Evolutionary conservation across 1,140 invertebrate species (phyloP).

Genomic region (Drosophila nigromelanica): DNA sequence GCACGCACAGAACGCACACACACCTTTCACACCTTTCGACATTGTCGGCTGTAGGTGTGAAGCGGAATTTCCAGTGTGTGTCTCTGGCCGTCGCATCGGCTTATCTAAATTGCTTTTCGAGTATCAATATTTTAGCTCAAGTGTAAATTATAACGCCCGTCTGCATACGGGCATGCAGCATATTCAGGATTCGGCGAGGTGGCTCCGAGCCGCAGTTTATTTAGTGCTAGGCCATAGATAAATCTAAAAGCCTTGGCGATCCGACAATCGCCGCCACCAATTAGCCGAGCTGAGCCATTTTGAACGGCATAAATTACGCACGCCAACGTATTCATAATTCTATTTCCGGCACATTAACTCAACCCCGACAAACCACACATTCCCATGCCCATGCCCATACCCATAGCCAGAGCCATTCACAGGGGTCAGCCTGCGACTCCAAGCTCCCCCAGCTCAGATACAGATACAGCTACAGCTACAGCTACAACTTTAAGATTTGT

Average conservation of each 20-base stretch:
- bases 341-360: conserved; percentile 78
- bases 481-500: conserved; percentile 57
- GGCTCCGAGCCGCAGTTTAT: conserved; percentile 48
- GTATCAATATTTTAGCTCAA: conserved; percentile 84
- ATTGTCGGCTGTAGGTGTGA: conserved; percentile 75
- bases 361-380: conserved; percentile 27
- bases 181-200: conserved; percentile 12
- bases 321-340: conserved; percentile 81
- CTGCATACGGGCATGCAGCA: conserved; percentile 1
- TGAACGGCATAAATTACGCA: conserved; percentile 75
- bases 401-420: conserved; percentile 15
- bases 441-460: conserved; percentile 6
- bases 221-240: conserved; percentile 79
- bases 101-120: conserved; percentile 84
- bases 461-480: too few species aligned
- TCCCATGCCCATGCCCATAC: conserved; percentile 29
- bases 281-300: conserved; percentile 50
- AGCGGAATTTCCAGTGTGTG: conserved; percentile 78
- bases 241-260: conserved; percentile 71
- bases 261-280: conserved; percentile 14
- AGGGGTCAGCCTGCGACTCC: conserved; percentile 37
- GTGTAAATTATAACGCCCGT: conserved; percentile 77
- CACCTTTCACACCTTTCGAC: conserved; percentile 68
- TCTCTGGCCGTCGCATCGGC: conserved; percentile 41
- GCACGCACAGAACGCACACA: conserved; percentile 9